phyloP scores from a whole-genome alignment of 2,797 vertebrate genomes.

The Centroberyx gerrardi region DNA sequence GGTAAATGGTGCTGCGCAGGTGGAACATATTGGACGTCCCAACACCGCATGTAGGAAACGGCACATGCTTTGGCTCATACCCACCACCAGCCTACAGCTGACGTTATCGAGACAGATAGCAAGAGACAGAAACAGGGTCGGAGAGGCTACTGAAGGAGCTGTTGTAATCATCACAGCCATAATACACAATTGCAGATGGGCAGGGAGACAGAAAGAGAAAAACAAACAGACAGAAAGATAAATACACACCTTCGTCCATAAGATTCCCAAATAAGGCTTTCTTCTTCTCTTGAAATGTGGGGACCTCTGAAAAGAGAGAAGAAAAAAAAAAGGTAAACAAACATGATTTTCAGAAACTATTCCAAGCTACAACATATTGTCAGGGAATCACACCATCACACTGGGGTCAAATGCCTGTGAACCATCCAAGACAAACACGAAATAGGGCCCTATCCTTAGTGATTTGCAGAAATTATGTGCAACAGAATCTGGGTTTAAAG shows the following conservation, averaged over 20 bases:
- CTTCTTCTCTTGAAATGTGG: conserved; percentile 88
- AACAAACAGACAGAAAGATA: not conserved
- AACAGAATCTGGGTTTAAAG: no score
- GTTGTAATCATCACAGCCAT: not conserved
- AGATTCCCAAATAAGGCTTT: conserved; percentile 88
- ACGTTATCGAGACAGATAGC: not conserved
- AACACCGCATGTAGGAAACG: conserved; percentile 6
- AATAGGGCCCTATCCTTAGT: no score
- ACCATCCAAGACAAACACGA: no score
- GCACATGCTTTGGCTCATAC: conserved; percentile 1
- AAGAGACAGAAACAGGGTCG: not conserved
- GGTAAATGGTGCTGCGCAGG: not conserved
- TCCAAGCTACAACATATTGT: not conserved
- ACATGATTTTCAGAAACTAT: not conserved
- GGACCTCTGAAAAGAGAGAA: conserved; percentile 82
- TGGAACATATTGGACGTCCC: conserved; percentile 7
- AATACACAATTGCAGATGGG: not conserved
- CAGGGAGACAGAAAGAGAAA: not conserved
- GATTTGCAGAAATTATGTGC: no score
- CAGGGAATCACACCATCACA: not conserved
- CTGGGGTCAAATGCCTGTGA: no score
- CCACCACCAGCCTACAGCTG: not conserved
- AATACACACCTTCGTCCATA: conserved; percentile 90
- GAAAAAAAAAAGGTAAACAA: conserved; percentile 32
- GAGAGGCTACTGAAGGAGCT: not conserved